phyloP scores from a whole-genome alignment of 2,888 invertebrate species.

The Rhabditophanes sp. region DNA sequence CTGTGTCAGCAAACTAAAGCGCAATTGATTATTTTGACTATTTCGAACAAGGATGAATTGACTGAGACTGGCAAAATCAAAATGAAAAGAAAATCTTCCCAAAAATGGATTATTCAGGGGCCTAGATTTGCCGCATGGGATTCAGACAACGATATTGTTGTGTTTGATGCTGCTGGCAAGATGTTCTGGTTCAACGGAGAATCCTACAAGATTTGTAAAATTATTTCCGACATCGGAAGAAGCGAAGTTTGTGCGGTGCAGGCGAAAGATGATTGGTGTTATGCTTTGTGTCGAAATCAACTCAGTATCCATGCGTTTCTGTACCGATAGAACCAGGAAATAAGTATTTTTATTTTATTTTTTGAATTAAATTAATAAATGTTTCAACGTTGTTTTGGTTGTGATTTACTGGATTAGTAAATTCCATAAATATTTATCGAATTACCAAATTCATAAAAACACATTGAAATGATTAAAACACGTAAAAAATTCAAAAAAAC shows the following conservation, averaged over 20 bases:
- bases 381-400: too few species aligned
- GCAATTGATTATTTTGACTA: slow-evolving; percentile 14
- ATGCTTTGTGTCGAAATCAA: slow-evolving; percentile 17
- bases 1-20: slow-evolving; percentile 19
- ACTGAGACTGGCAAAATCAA: slow-evolving; percentile 13
- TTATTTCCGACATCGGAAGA: slow-evolving; percentile 18
- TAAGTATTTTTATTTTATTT: too few species aligned
- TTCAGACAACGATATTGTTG: slow-evolving; percentile 13
- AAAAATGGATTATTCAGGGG: slow-evolving; percentile 23
- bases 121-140: slow-evolving; percentile 16
- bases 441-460: too few species aligned
- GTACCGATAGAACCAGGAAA: too few species aligned
- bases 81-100: slow-evolving; percentile 16
- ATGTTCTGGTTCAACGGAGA: slow-evolving; percentile 21
- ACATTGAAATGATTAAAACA: too few species aligned
- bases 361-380: too few species aligned
- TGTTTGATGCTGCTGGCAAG: slow-evolving; percentile 23
- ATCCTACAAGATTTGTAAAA: slow-evolving; percentile 17
- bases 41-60: slow-evolving; percentile 12
- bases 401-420: too few species aligned
- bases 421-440: too few species aligned
- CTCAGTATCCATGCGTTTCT: slow-evolving; percentile 16
- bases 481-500: too few species aligned
- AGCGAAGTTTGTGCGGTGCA: slow-evolving; percentile 16
- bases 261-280: slow-evolving; percentile 17